Evolutionary conservation across 2,113 vertebrate genomes (phyloP), one percentile per base, ranked within the genome.

Genomic region (Poeciliopsis turrubarensis): DNA sequence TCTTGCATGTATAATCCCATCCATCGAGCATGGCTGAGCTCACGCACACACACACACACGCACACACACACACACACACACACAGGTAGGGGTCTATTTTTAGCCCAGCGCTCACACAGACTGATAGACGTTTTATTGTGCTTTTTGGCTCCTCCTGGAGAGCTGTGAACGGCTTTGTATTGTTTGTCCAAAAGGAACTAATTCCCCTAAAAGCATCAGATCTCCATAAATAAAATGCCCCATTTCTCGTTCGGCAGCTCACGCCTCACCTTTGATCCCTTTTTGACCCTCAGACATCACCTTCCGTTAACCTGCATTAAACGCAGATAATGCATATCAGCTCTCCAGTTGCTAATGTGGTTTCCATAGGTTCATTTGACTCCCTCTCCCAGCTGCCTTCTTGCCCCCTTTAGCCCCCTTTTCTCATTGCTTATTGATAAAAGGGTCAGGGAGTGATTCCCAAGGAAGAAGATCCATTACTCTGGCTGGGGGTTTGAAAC

Each of bases 341-440:
- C 54, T 73, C 74, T 85, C 75, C 79, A 72, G 69, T 85, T 89
- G 25, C 88, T 86, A 83, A 89, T 86, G 84, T 87, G 81, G 67
- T 90, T 89, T 89, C 77, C 77, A 86, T 92, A 80, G 72, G 83
- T 89, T 75, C 77, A 8, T 41, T 78, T 44, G 60, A 73, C 78
- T n/a, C 61, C 22, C 19, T 76, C 81, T 64, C 32, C 82, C 69
- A 76, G 60, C 11, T 39, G 4, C 30, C 70, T 41, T 37, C 17
- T 37, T 27, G 62, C 79, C 79, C 68, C 37, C 29, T 91, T 63
- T 79, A 39, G 68, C 34, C 66, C 70, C 83, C 73, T 81, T 85
- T 64, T 14, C 66, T 89, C 87, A 86, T 92, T 13, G 54, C 88
- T 86, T 84, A 89, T 93, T 87, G 76, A 93, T 82, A 72, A 37